These are phyloP conservation scores for Acleris emargana DNA, from an alignment of 2,888 invertebrate species.

Conservation along the genomic window DNA sequence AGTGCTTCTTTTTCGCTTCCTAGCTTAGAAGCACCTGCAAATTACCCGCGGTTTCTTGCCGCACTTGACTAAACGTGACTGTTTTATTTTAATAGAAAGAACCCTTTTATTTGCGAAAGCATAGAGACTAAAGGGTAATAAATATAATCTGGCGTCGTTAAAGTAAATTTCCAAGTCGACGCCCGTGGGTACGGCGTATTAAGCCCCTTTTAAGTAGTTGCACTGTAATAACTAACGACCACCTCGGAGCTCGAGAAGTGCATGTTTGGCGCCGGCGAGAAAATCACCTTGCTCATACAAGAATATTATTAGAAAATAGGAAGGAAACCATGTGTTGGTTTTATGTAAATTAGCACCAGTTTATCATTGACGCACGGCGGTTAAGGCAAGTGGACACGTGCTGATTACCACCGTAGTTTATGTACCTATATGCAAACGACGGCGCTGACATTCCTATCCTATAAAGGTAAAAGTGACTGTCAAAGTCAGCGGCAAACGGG, in stretches of 20 bases:
- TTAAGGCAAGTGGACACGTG: background rate
- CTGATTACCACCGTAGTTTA: background rate
- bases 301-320: slow-evolving; percentile 63
- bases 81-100: background rate
- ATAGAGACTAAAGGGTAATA: slow-evolving; percentile 13
- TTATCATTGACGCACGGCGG: background rate
- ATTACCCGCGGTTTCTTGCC: background rate
- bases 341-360: slow-evolving; percentile 42
- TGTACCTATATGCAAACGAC: background rate
- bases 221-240: slow-evolving; percentile 28
- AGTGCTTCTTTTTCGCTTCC: slow-evolving; percentile 1
- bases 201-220: slow-evolving; percentile 21
- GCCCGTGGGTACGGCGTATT: slow-evolving; percentile 27
- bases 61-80: background rate
- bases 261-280: slow-evolving; percentile 41
- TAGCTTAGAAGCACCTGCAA: background rate
- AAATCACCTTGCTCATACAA: slow-evolving; percentile 44
- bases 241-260: slow-evolving; percentile 25
- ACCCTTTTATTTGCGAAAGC: slow-evolving; percentile 18
- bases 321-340: slow-evolving; percentile 50
- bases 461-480: background rate
- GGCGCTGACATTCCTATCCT: background rate
- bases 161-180: slow-evolving; percentile 15
- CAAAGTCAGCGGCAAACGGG: background rate
- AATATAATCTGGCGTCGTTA: slow-evolving; percentile 24